Conservation (phyloP, 2,797 vertebrate genomes). For the Netta rufina region DNA sequence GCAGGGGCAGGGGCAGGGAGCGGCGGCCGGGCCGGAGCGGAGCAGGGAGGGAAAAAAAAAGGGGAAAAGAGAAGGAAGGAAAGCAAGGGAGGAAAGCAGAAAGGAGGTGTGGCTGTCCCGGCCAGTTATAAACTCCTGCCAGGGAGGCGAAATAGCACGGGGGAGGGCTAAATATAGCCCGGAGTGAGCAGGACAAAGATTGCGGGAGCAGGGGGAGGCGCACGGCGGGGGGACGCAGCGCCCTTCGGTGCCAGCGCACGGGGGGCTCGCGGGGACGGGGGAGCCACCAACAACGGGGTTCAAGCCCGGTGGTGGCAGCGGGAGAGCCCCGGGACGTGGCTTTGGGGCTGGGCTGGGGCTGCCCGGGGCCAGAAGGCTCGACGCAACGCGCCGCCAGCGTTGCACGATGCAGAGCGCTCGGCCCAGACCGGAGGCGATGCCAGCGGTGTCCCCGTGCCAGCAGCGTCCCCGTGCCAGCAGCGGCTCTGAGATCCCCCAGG, state of each 20-base stretch:
- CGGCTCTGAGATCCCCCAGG: not conserved
- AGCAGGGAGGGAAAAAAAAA: not conserved
- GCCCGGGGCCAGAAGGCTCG: not conserved
- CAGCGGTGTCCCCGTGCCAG: not conserved
- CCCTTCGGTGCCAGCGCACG: accelerated
- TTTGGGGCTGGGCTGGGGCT: no score
- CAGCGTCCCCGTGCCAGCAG: not conserved
- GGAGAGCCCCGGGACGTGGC: accelerated
- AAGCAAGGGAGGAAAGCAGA: slow-evolving; percentile 19
- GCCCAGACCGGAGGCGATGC: not conserved
- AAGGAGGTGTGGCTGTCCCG: slow-evolving; percentile 53
- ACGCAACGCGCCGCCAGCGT: accelerated
- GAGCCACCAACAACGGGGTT: not conserved
- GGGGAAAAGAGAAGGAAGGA: not conserved
- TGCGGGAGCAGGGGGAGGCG: not conserved
- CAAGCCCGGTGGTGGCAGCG: accelerated
- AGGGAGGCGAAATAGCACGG: slow-evolving; percentile 36
- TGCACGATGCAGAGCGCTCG: not conserved
- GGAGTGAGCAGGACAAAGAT: slow-evolving; percentile 27
- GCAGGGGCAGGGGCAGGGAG: not conserved
- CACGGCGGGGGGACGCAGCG: not conserved
- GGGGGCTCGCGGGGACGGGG: not conserved
- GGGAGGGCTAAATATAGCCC: slow-evolving; percentile 77
- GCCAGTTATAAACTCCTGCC: slow-evolving; percentile 48
- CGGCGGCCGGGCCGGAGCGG: not conserved